These are phyloP conservation scores for Metopolophium dirhodum DNA, from an alignment of 1,140 invertebrate species.

Conservation along the genomic window DNA sequence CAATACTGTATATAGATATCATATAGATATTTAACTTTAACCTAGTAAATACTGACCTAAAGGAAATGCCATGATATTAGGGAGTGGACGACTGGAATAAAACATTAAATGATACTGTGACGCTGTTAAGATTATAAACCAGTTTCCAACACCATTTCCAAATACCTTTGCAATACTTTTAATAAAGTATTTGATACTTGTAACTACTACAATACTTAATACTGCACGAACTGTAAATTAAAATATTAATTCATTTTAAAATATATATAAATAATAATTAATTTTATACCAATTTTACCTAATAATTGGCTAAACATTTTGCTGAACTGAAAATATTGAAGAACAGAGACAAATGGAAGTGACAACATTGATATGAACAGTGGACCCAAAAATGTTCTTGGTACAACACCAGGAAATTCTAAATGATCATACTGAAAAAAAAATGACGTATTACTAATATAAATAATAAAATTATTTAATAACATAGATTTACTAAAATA, in stretches of 20 bases:
- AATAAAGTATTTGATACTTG: constrained; percentile 76
- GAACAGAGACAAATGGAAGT: constrained; percentile 75
- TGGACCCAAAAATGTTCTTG: constrained; percentile 94
- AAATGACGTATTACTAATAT: constrained; percentile 49
- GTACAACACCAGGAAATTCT: constrained; percentile 98
- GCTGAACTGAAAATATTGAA: constrained; percentile 74
- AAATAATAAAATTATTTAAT: background rate
- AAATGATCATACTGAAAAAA: constrained; percentile 93
- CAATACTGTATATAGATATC: background rate
- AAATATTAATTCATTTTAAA: constrained; percentile 31
- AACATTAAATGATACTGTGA: constrained; percentile 98
- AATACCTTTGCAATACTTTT: constrained; percentile 77
- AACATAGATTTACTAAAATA: no score
- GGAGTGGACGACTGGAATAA: constrained; percentile 91
- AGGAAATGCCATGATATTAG: constrained; percentile 94
- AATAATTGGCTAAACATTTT: constrained; percentile 92
- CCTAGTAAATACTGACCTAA: constrained; percentile 72
- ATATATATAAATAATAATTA: constrained; percentile 24
- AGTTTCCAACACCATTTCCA: constrained; percentile 77
- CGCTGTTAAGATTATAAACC: constrained; percentile 84
- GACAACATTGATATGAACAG: constrained; percentile 81
- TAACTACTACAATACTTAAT: constrained; percentile 78
- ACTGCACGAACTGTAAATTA: constrained; percentile 79
- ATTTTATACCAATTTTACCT: constrained; percentile 70
- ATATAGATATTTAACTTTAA: background rate